Evolutionary conservation across 2,797 vertebrate genomes (phyloP).

Genomic region (Bufotes viridis): DNA sequence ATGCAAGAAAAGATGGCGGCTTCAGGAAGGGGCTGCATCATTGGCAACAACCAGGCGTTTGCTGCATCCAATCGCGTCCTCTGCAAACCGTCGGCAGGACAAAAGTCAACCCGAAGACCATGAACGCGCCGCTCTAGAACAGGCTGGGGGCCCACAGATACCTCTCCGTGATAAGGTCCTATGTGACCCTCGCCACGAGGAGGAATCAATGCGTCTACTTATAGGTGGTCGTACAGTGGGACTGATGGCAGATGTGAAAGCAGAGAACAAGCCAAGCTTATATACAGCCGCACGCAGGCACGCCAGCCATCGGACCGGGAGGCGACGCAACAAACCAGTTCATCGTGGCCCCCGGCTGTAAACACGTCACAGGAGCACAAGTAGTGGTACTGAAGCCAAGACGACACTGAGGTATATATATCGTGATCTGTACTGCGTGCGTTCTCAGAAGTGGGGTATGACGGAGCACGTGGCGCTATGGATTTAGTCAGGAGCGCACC

Average conservation of each 20-base stretch:
- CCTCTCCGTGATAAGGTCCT: no score
- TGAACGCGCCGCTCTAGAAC: neutral
- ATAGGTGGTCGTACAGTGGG: neutral
- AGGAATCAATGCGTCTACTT: neutral
- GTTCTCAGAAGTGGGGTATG: neutral
- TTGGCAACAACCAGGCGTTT: neutral
- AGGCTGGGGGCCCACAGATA: no score
- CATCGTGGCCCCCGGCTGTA: neutral
- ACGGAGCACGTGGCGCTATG: neutral
- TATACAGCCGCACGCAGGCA: neutral
- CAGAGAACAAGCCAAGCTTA: neutral
- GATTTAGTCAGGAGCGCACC: neutral
- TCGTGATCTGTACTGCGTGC: neutral
- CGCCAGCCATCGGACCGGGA: neutral
- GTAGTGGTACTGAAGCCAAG: conserved; percentile 21
- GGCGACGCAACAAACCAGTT: neutral
- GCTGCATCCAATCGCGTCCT: neutral
- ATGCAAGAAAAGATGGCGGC: neutral
- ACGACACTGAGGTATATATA: conserved; percentile 41
- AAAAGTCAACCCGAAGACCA: neutral
- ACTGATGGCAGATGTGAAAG: neutral
- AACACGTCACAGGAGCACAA: conserved; percentile 1
- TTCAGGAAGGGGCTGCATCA: neutral
- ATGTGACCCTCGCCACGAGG: no score
- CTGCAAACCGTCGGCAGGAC: neutral